Evolutionary conservation across 2,113 vertebrate species (phyloP), one percentile per base, ranked within the genome.

Genomic region (Marmota monax): DNA sequence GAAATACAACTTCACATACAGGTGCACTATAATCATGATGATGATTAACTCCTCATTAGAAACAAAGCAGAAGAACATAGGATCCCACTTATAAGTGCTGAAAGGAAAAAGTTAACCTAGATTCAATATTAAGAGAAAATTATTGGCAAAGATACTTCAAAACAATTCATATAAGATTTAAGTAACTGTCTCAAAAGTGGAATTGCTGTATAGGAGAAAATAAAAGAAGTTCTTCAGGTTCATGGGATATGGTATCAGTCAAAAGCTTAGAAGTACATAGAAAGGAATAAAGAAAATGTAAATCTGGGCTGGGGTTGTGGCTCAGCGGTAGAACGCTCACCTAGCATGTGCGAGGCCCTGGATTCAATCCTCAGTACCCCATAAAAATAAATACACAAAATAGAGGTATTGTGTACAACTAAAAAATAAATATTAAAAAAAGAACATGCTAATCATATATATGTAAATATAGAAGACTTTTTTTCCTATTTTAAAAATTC

Each of bases 71-170:
- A 29, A 22, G n/a, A 77, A 51, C 22, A n/a, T 77, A 77, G 72
- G 58, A 86, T 58, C 13, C 13, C 37, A 70, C 78, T 20, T 79
- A 58, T 37, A 69, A 61, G 51, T 37, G 12, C 22, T 32, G 1
- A 69, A 78, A 56, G 11, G 48, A 53, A 84, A 76, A 53, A 56
- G 27, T 65, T 74, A 84, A 63, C 39, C 23, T 51, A 2, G 7
- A 84, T 93, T 78, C 10, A 93, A 45, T 69, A 70, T 53, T 69
- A 78, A 74, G 83, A 42, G 48, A 58, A 77, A 91, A 76, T 65
- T 65, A 76, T 53, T 37, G 39, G 76, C 76, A 77, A 22, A 92
- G 45, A 76, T 13, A 37, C 25, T 92, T 92, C 39, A 32, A 61
- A 76, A 70, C 10, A 70, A 56, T 72, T 91, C 53, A 83, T 53